A percentile compares a stretch with the other conserved stretches of the same genome.
phyloP scores from a whole-genome alignment of 2,888 invertebrate species.

The Leucania comma region DNA sequence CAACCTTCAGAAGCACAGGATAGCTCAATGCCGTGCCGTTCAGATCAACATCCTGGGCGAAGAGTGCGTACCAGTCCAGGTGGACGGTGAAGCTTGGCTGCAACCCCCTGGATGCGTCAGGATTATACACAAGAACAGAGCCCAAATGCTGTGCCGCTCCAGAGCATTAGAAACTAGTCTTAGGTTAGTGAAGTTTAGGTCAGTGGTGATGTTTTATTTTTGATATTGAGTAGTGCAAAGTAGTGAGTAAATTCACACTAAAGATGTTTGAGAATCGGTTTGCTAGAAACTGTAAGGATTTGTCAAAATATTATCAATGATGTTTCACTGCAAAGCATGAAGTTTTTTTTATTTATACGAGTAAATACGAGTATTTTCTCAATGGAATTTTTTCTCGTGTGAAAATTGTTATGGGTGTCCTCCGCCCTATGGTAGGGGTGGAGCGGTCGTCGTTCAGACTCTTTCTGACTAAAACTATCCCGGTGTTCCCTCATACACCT shows the following conservation, averaged over 20 bases:
- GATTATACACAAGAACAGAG: slow-evolving; percentile 98
- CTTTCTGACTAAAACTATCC: too few species aligned
- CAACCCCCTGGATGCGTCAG: slow-evolving; percentile 99
- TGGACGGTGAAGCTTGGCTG: slow-evolving; percentile 99
- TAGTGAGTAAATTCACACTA: slow-evolving; percentile 20
- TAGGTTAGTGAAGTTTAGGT: slow-evolving; percentile 83
- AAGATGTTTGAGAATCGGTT: slow-evolving; percentile 12
- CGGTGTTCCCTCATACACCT: too few species aligned
- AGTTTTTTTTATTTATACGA: too few species aligned
- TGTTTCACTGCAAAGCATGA: too few species aligned
- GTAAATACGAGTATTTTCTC: too few species aligned
- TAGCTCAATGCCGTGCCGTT: slow-evolving; percentile 98
- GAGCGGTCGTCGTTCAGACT: too few species aligned
- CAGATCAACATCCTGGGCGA: slow-evolving; percentile 98
- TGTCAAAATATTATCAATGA: not conserved
- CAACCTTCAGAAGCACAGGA: slow-evolving; percentile 98
- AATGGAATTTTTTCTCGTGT: too few species aligned
- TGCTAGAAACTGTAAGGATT: slow-evolving; percentile 16
- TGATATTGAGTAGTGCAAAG: slow-evolving; percentile 49
- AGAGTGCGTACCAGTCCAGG: slow-evolving; percentile 97
- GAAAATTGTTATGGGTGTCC: too few species aligned
- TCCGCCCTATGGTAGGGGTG: too few species aligned
- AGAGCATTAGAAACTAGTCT: slow-evolving; percentile 97
- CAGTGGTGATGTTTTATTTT: slow-evolving; percentile 58
- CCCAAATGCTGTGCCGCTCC: slow-evolving; percentile 98